Evolutionary conservation across 2,113 vertebrate genomes (phyloP), one percentile per base, ranked within the genome.

Genomic region (Pseudorectes ferrugineus): DNA sequence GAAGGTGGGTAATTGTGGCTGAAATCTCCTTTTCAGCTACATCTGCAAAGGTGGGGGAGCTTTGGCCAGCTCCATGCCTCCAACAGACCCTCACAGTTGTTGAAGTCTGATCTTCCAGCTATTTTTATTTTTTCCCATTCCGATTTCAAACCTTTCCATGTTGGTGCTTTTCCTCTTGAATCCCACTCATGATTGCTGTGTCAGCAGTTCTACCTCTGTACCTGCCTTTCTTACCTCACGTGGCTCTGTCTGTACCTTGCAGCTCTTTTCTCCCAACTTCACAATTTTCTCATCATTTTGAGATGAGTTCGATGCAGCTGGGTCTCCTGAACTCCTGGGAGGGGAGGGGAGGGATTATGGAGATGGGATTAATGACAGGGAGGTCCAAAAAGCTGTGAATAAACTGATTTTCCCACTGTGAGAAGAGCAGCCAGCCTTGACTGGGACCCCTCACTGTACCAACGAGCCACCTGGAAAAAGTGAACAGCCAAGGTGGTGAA

Each of bases 161-260:
- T 28, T 76, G 45, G 10, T 70, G 36, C 38, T 89, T 93, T 80
- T 57, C 42, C 22, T 58, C 20, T 31, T 67, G 23, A 82, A 38
- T 75, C 12, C 38, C 46, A 35, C 55, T 48, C 14, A 19, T 1
- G 5, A 52, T 52, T 6, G 0, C 28, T 6, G 1, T 29, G 19
- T 55, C 81, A 54, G 42, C 76, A 45, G 49, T 71, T 22, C 42
- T 45, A 12, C 22, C 20, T 73, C 49, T 57, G 1, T 45, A 52
- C 25, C 45, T 61, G 40, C 26, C 57, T 55, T 59, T 66, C 25
- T 46, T 31, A 46, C 15, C 33, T 84, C 33, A 16, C 0, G 5
- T 81, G 42, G n/a, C 13, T 86, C 42, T 52, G 36, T 66, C 58
- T 77, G 1, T 25, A 49, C 4, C 70, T 78, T 81, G 33, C 29